These are phyloP conservation scores for Gulo gulo DNA, from an alignment of 2,113 vertebrate species.

Conservation along the genomic window DNA sequence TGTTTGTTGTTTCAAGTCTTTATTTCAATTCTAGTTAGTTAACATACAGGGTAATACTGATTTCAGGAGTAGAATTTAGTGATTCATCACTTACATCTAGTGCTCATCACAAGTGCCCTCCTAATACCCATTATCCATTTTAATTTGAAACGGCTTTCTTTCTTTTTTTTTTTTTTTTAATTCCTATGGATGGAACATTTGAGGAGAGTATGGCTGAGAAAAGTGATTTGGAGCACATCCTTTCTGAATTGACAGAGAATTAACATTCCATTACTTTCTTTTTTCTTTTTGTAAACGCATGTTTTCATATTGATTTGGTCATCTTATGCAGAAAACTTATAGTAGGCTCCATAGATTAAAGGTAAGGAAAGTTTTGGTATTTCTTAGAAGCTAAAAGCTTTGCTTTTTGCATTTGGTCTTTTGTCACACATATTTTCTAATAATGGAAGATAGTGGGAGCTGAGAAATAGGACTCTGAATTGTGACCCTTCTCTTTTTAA, in stretches of 20 bases:
- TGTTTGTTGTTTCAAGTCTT: neutral
- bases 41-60: neutral
- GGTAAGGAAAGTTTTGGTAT: neutral
- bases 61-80: neutral
- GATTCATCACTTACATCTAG: neutral
- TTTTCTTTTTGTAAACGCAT: neutral
- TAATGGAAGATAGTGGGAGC: slow-evolving; percentile 11
- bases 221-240: neutral
- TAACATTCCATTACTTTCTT: neutral
- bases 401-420: neutral
- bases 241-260: neutral
- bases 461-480: neutral
- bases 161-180: neutral
- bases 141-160: neutral
- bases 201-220: neutral
- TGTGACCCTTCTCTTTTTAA: slow-evolving; percentile 21
- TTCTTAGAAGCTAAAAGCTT: slow-evolving; percentile 41
- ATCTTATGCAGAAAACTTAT: neutral
- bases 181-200: neutral
- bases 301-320: neutral
- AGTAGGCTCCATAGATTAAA: neutral
- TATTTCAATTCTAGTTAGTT: neutral
- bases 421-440: slow-evolving; percentile 34
- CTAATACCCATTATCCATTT: neutral
- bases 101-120: neutral